Evolutionary conservation across 2,113 vertebrate genomes (phyloP), one percentile per base, ranked within the genome.

Genomic region (Halichoerus grypus): DNA sequence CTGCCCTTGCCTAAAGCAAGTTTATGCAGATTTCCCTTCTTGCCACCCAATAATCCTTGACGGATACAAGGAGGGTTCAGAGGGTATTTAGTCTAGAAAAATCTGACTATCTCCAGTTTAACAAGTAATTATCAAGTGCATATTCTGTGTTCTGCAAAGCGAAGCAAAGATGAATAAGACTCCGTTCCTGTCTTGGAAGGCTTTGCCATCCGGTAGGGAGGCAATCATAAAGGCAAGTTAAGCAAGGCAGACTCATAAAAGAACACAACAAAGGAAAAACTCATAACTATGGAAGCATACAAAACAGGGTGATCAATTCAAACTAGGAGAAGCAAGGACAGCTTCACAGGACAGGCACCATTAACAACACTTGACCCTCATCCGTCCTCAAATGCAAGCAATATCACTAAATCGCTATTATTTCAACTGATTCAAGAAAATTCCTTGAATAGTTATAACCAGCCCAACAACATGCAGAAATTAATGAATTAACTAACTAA

Each of bases 121-220:
- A 97, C 77, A 81, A 79, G 28, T 72, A 77, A 93, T 84, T 71
- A 71, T 69, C 42, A 85, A 80, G 72, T 72, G 16, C 6, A 61
- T n/a, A 55, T 31, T 83, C 84, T 91, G 51, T 63, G 77, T 36
- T 88, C 16, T 14, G 14, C 15, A 57, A 36, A 89, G 42, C 0
- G 3, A 94, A 79, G 28, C 36, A 6, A 81, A 84, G 86, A 95
- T 51, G 71, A 86, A 1, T 28, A 39, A 49, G 33, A 46, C 13
- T 86, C 19, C 9, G 31, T 59, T 46, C 46, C 33, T 33, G 11
- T 76, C 63, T 94, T 69, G 12, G 71, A 65, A 87, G 49, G 59
- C 59, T 91, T 8, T 59, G 33, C 28, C 55, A 36, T 55, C 28
- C 31, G 79, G 65, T 18, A 91, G 13, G 15, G 31, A 93, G 77